phyloP scores from a whole-genome alignment of 2,113 vertebrate genomes.

The Trematocara variabile region DNA sequence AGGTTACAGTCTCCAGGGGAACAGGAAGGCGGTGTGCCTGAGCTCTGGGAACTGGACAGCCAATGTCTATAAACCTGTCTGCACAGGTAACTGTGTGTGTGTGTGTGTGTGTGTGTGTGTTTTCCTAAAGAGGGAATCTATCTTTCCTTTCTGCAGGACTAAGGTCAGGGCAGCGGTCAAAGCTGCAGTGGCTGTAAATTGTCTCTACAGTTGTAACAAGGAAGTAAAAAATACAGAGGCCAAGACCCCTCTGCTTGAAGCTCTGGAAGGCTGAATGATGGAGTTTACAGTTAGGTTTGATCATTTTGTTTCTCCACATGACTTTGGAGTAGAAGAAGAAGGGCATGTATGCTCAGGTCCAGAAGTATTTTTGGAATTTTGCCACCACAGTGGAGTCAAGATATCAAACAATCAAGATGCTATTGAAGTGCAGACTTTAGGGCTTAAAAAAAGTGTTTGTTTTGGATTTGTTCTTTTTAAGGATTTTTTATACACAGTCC shows the following conservation, averaged over 20 bases:
- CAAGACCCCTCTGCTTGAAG: background rate
- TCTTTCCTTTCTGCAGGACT: background rate
- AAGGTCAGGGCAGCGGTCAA: background rate
- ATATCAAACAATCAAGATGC: background rate
- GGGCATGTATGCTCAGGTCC: background rate
- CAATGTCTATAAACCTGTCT: slow-evolving; percentile 77
- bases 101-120: background rate
- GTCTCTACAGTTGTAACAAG: background rate
- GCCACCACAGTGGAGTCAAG: background rate
- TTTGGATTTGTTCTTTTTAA: background rate
- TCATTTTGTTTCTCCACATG: background rate
- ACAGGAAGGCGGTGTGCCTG: slow-evolving; percentile 80
- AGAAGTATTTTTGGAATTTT: background rate
- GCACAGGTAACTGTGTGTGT: slow-evolving; percentile 79
- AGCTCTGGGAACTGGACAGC: slow-evolving; percentile 86
- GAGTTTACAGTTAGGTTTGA: background rate
- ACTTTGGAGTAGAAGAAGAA: background rate
- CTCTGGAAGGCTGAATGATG: background rate
- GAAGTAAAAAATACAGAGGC: background rate
- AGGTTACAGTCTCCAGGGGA: slow-evolving; percentile 84
- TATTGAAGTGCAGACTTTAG: background rate
- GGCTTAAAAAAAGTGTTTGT: background rate
- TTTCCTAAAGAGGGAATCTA: background rate
- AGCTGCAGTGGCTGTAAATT: background rate
- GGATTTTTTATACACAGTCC: background rate